Evolutionary conservation across 2,797 vertebrate genomes (phyloP), one percentile per base, ranked within the genome.

Genomic region (Falco biarmicus): DNA sequence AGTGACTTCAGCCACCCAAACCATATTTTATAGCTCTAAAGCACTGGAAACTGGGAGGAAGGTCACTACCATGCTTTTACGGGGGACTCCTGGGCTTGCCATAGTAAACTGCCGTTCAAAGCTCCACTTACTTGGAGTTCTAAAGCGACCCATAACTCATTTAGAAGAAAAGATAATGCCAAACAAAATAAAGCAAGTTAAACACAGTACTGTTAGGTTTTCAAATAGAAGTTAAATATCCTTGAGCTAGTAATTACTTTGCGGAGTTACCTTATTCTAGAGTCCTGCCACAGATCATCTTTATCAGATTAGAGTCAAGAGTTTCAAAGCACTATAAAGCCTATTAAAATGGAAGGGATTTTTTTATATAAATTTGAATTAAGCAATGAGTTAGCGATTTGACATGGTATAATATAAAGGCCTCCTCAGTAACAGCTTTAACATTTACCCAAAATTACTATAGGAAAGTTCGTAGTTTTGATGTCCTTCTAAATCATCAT

Each of bases 121-220:
- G n/a, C 54, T 77, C 50, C 32, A 66, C 51, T 79, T 61, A 81
- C 21, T 61, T 56, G 51, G 13, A 54, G 37, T 66, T 84, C 60
- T 63, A 84, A 85, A 43, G 47, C 7, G 9, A 90, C n/a, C 69
- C 50, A 9, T 29, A 87, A 83, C n/a, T 80, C 57, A n/a, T 41
- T 71, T 3, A 4, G 48, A 91, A 78, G 48, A 66, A 90, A 86
- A 82, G 65, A 79, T 71, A 81, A 87, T n/a, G 65, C 41, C 93
- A 95, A 96, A 86, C 45, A 95, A 95, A 95, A 90, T 45, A 93
- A 68, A 90, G 60, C 25, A 82, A 87, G 29, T 66, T 39, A 89
- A 84, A 83, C 5, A 32, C 1, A 1, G 31, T 11, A 94, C 54
- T 83, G 87, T 70, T 82, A 48, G 10, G 5, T 73, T 84, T 95